A percentile compares a stretch with the other conserved stretches of the same genome.
phyloP scores from a whole-genome alignment of 2,888 invertebrate genomes.

The Drosophila anceps region DNA sequence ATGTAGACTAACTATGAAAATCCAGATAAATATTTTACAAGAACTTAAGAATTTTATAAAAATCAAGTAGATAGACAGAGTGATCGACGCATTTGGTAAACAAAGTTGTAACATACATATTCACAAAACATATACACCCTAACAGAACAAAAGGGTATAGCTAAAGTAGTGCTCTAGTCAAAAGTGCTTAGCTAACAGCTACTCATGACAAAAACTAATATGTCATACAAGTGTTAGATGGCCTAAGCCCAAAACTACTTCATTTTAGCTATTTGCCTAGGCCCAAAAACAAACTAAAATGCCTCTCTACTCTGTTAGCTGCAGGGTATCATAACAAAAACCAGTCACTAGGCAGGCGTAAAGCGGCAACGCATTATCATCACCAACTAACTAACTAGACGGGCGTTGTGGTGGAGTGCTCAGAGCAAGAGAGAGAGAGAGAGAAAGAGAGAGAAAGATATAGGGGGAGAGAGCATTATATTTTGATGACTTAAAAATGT shows the following conservation, averaged over 20 bases:
- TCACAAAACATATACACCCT: background rate
- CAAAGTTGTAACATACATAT: background rate
- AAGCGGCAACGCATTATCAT: conserved; percentile 36
- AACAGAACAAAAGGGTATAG: background rate
- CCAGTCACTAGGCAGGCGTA: conserved; percentile 30
- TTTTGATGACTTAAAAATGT: conserved; percentile 49
- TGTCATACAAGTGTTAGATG: background rate
- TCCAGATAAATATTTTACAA: too few relatives aligned
- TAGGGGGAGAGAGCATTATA: background rate
- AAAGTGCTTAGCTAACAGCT: conserved; percentile 1
- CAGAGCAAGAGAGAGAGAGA: too few relatives aligned
- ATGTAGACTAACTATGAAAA: too few relatives aligned
- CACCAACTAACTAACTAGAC: conserved; percentile 14
- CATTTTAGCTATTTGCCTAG: background rate
- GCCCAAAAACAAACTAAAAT: background rate
- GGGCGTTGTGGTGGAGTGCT: background rate
- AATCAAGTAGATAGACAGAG: background rate
- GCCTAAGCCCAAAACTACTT: background rate
- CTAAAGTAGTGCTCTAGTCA: background rate
- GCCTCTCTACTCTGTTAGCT: background rate
- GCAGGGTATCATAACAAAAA: conserved; percentile 28
- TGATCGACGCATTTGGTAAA: background rate
- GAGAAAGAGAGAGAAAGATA: background rate
- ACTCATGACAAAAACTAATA: background rate
- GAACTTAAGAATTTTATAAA: too few relatives aligned